Conservation (phyloP, 1,140 invertebrate genomes). For the Brachionus plicatilis region DNA sequence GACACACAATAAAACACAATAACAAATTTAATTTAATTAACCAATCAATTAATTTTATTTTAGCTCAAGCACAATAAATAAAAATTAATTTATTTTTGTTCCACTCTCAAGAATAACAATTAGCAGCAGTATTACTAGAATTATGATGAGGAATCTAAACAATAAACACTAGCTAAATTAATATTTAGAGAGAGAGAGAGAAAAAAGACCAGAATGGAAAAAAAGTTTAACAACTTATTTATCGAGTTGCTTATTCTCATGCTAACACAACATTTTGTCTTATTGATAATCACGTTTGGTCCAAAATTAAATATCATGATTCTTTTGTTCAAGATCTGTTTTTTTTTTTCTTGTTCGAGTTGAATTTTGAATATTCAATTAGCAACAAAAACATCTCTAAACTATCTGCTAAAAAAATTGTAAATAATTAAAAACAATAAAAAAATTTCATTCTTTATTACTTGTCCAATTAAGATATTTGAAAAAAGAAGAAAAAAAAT, state of each 20-base stretch:
- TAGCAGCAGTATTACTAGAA: neutral
- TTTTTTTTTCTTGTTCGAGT: neutral
- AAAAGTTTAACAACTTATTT: neutral
- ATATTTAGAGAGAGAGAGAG: neutral
- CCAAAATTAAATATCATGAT: neutral
- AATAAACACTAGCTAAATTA: neutral
- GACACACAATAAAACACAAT: neutral
- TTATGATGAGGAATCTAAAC: neutral
- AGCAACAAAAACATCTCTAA: neutral
- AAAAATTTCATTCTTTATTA: neutral
- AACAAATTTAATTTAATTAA: constrained; percentile 31
- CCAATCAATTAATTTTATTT: constrained; percentile 35
- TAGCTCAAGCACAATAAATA: neutral
- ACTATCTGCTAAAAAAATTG: neutral
- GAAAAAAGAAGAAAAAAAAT: neutral
- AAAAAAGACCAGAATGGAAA: neutral
- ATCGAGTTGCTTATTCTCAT: neutral
- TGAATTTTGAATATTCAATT: neutral
- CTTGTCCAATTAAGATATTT: neutral
- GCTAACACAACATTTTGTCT: neutral
- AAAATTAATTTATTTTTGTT: neutral
- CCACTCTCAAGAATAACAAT: neutral
- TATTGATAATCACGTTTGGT: neutral
- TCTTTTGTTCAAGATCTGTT: neutral
- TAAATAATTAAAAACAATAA: neutral